Evolutionary conservation across 2,113 vertebrate genomes (phyloP), one percentile per base, ranked within the genome.

Genomic region (Amphilophus citrinellus): DNA sequence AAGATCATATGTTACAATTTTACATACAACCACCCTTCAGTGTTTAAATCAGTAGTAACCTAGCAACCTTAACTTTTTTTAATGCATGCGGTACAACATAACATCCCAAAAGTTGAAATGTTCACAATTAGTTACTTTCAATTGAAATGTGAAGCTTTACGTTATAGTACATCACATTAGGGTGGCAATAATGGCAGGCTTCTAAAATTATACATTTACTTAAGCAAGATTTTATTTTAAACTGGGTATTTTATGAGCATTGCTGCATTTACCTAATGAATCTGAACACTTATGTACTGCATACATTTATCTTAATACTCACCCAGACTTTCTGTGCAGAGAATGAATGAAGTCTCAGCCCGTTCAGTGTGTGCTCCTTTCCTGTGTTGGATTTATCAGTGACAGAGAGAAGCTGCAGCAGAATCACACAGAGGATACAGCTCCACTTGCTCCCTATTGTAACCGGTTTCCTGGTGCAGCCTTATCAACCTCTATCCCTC

Each of bases 401-500:
- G 83, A 62, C 78, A 80, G 73, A 73, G 77, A 86, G 32, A 84
- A 83, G 81, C 84, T 79, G 85, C 87, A 89, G 90, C 91, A 82
- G 57, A 71, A n/a, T 81, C 61, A 61, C 68, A 61, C 11, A 53
- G 79, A 82, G 82, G 86, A 87, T 17, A 53, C 77, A 57, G 77
- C 76, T 63, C 61, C 77, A 17, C 30, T 79, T 61, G 14, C 62
- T 79, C 85, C 87, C 71, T 50, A 15, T 82, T 73, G 58, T 42
- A 24, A 68, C 63, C 6, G 66, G 17, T 73, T 56, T 73, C 56
- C 68, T 73, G 39, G 17, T 76, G 78, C 59, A 90, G 88, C 82
- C 87, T 93, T 89, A 94, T 94, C 94, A 88, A 77, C 86, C 83
- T 93, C 84, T 88, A 87, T 82, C 80, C 87, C 37, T 82, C 44